Evolutionary conservation across 2,888 invertebrate genomes (phyloP), one percentile per base, ranked within the genome.

Genomic region (Drosophila pseudotakahashii): DNA sequence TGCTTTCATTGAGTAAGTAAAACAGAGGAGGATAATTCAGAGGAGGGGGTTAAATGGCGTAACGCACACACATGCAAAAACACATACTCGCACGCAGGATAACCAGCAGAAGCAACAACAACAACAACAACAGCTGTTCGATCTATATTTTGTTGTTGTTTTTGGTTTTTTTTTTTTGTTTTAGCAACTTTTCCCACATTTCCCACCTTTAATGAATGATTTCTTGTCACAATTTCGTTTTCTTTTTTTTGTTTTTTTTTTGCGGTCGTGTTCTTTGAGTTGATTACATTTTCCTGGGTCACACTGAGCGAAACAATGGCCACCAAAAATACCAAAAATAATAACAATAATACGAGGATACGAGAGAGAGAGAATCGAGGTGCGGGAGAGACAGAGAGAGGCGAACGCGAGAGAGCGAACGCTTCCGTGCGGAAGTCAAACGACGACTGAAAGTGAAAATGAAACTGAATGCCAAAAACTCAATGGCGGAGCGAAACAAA

Each of bases 371-470:
- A 54, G 64, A 51, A 37, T 23, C 42, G 58, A 16, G 54, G 14
- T 14, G 39, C 34, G 34, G 34, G 7, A n/a, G 41, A 41, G 52
- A 19, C 39, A 9, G 34, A 47, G 51, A 76, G 63, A 63, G 63
- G 81, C 47, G 53, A 41, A 39, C 47, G 54, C 51, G 57, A 44
- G 58, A 52, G 52, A 67, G 50, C 82, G 87, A 84, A 83, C 82
- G 76, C 86, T 84, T 81, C 83, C 88, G 81, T 81, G 74, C 79
- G 85, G 88, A 88, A 88, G 83, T 88, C 88, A 76, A 60, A 72
- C 80, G 73, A 85, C 79, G 88, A 83, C 83, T 83, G 82, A 88
- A 86, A 82, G 78, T 82, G 84, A 82, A 82, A 82, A 75, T 81
- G 73, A 78, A 81, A 60, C 61, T 60, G 47, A 39, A 32, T n/a